A percentile compares a stretch with the other conserved stretches of the same genome.
These are phyloP conservation scores for Umimayanthus chanpuru DNA, from an alignment of 92 coral and sea anemone genomes.

Conservation along the genomic window DNA sequence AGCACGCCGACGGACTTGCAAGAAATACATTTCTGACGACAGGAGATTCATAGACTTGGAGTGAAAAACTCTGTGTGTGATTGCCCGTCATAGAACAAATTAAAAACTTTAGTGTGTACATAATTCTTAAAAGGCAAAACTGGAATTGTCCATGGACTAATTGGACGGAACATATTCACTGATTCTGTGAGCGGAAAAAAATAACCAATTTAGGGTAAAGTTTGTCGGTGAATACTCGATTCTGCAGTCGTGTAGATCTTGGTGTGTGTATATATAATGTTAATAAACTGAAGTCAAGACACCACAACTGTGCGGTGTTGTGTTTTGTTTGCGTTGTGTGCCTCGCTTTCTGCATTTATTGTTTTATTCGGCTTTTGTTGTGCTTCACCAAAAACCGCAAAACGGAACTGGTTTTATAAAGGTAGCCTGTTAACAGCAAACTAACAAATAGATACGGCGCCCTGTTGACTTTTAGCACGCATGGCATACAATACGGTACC, in stretches of 20 bases:
- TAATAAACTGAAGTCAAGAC: slow-evolving; percentile 26
- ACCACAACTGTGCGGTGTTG: neutral
- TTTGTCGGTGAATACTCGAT: neutral
- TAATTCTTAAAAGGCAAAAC: slow-evolving; percentile 14
- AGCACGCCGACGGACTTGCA: slow-evolving; percentile 98
- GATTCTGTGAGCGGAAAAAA: neutral
- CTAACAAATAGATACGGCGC: neutral
- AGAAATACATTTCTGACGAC: slow-evolving; percentile 91
- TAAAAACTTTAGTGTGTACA: slow-evolving; percentile 31
- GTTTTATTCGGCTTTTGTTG: neutral
- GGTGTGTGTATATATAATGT: slow-evolving; percentile 40
- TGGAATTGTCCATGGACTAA: slow-evolving; percentile 7
- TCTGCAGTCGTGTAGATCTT: slow-evolving; percentile 18
- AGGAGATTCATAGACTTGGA: slow-evolving; percentile 45
- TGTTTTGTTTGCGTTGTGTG: neutral
- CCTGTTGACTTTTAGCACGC: neutral
- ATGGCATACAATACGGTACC: neutral
- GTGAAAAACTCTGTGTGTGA: slow-evolving; percentile 48
- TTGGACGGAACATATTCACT: slow-evolving; percentile 36
- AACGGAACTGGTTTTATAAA: slow-evolving; percentile 28
- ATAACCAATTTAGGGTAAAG: neutral
- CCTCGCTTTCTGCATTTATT: neutral
- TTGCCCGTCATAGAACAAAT: slow-evolving; percentile 53
- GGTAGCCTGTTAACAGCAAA: neutral
- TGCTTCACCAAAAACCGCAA: slow-evolving; percentile 4